Evolutionary conservation across 2,113 vertebrate species (phyloP).

Genomic region (Microcebus jonahi): DNA sequence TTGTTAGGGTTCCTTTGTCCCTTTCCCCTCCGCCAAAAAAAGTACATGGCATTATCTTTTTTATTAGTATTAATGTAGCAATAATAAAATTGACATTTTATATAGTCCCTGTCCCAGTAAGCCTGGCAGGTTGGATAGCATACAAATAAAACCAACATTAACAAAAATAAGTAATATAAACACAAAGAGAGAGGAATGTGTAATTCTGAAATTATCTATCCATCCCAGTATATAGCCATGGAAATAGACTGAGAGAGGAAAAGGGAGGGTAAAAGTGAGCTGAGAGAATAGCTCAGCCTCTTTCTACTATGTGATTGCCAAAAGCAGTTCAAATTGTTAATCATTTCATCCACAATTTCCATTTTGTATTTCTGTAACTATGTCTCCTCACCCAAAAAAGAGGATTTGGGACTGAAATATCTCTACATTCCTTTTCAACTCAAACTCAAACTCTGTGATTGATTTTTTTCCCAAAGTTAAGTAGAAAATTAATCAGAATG

Average conservation of each 20-base stretch:
- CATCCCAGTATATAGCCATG: not conserved
- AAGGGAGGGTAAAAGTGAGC: not conserved
- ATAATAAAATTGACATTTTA: slow-evolving; percentile 30
- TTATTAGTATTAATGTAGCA: slow-evolving; percentile 6
- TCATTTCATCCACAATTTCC: not conserved
- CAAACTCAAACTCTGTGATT: not conserved
- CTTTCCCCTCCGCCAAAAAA: not conserved
- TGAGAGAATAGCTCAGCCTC: not conserved
- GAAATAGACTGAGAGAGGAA: not conserved
- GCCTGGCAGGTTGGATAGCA: not conserved
- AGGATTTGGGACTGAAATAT: not conserved
- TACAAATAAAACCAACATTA: not conserved
- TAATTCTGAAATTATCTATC: not conserved
- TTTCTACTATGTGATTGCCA: not conserved
- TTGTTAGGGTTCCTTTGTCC: not conserved
- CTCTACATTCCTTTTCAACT: not conserved
- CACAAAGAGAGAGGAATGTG: not conserved
- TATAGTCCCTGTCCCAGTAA: not conserved
- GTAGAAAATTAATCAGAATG: not conserved
- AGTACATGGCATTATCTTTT: not conserved
- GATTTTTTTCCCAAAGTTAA: not conserved
- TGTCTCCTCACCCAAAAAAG: not conserved
- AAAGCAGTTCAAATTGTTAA: not conserved
- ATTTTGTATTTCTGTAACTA: not conserved
- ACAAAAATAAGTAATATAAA: not conserved